Conservation (phyloP, 2,888 invertebrate species). For the Tipula unca region DNA sequence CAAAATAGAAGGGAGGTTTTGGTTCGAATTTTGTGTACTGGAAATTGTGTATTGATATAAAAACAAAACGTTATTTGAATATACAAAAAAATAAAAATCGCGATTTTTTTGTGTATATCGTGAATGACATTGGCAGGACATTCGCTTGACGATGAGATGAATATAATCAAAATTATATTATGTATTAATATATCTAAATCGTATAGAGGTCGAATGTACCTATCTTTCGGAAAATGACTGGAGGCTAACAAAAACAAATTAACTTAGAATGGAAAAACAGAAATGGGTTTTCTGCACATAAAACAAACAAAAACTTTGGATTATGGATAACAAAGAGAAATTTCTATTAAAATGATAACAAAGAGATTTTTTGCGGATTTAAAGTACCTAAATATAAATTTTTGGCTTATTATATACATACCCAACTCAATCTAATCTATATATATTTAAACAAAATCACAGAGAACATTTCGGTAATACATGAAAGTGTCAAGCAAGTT, state of each 20-base stretch:
- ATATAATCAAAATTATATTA: neutral
- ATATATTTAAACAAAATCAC: neutral
- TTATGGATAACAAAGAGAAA: neutral
- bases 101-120: neutral
- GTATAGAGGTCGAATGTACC: neutral
- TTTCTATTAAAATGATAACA: neutral
- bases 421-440: neutral
- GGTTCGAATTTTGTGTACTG: neutral
- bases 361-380: neutral
- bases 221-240: neutral
- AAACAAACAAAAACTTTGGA: neutral
- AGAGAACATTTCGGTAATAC: neutral
- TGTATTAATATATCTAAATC: no score
- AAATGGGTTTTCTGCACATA: neutral
- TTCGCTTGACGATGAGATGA: neutral
- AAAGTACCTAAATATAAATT: neutral
- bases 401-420: neutral
- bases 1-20: neutral
- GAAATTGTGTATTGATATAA: neutral
- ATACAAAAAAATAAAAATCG: neutral
- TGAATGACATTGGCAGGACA: neutral
- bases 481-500: neutral
- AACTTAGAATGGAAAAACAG: neutral
- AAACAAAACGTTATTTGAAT: neutral
- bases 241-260: neutral